These are phyloP conservation scores for Pontoporia blainvillei DNA, from an alignment of 2,113 vertebrate genomes.

Conservation along the genomic window DNA sequence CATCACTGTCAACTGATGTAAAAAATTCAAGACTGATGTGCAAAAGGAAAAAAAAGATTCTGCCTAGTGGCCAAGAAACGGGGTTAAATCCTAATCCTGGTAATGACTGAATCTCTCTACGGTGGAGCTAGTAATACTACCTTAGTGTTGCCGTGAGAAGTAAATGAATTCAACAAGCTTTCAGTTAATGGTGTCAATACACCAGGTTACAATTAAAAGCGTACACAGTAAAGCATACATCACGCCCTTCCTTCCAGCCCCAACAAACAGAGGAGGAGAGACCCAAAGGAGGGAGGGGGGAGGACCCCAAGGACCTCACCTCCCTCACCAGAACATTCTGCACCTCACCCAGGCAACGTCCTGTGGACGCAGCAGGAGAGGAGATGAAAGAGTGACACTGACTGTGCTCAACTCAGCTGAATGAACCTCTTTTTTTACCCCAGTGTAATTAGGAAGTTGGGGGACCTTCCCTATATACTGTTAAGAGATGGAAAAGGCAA, in stretches of 20 bases:
- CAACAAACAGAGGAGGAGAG: background rate
- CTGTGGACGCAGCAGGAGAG: background rate
- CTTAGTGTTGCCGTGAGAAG: background rate
- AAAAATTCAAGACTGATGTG: background rate
- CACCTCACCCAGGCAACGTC: rapidly evolving
- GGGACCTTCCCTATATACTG: background rate
- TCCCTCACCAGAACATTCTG: background rate
- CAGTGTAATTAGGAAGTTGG: background rate
- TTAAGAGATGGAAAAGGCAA: background rate
- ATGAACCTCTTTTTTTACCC: background rate
- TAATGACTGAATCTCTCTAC: background rate
- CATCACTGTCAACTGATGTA: too few species aligned
- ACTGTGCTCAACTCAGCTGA: background rate
- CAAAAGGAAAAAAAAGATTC: background rate
- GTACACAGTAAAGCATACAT: too few species aligned
- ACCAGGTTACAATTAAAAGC: background rate
- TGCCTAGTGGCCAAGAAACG: background rate
- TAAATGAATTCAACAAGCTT: background rate
- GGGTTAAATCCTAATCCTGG: background rate
- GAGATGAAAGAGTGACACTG: background rate
- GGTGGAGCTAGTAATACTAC: background rate
- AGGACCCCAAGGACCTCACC: rapidly evolving
- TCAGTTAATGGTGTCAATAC: background rate
- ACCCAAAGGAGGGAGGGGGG: background rate
- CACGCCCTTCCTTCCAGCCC: background rate